Base-by-base conservation (phyloP, 2,113 vertebrate genomes). In the Amblyornis subalaris region DNA sequence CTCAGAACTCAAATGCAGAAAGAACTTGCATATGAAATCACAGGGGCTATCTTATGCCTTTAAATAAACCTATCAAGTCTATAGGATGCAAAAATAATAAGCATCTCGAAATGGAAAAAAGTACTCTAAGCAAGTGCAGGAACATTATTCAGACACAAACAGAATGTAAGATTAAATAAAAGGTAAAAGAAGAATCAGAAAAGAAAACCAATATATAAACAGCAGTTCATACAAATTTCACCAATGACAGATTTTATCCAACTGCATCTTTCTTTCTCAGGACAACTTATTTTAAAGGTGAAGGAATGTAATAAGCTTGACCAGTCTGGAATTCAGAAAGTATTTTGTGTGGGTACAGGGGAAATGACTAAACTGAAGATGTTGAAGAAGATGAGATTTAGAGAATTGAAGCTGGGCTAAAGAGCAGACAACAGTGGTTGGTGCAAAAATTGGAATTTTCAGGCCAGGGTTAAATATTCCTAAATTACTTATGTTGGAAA, bases 351-450 rank as follows among this genome's bases (percentile, higher is more conserved):
- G 14, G 8, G 10, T 57, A 36, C 22, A 69, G 17, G 9, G 11
- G 10, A 60, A 69, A 55, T 60, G 42, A 31, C 9, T 69, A 54
- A 77, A 45, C 22, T 55, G 75, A 82, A 78, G 26, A 24, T 55
- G 7, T 8, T 89, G 25, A 82, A 23, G 36, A 83, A 55, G 20
- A 24, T 73, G 22, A 65, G 11, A 19, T 85, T 60, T 70, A 55
- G 54, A 78, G 33, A 91, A 54, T 4, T 42, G 33, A 55, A 60
- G 23, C 15, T 73, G 16, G 12, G 3, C 25, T 47, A 78, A 89
- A 89, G 6, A 23, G 31, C 6, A 25, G 42, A 42, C 4, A 13
- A 42, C 7, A 36, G 13, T 16, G 17, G 0, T 0, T 36, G 50
- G 31, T 60, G 29, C 17, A 61, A 70, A 73, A 84, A 47, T 44